Conservation (phyloP, 2,797 vertebrate genomes). For the Clarias laeviceps region DNA sequence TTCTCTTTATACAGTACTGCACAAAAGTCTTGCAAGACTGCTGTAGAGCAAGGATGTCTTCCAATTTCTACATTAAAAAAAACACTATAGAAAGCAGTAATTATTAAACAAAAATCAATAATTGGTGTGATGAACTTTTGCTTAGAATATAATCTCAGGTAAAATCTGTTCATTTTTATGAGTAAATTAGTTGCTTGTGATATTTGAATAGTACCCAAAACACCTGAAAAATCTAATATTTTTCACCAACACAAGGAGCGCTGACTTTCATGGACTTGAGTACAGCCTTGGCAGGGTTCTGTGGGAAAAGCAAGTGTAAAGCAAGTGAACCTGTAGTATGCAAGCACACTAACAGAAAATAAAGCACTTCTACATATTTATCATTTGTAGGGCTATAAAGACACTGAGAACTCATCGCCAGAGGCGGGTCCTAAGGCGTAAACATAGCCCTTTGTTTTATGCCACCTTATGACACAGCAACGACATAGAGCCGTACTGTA, state of each 20-base stretch:
- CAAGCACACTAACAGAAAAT: background rate
- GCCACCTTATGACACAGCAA: conserved; percentile 56
- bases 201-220: conserved; percentile 73
- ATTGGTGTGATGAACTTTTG: no score
- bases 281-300: conserved; percentile 89
- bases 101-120: no score
- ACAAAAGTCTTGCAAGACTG: no score
- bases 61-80: no score
- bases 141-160: no score
- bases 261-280: conserved; percentile 93
- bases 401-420: conserved; percentile 33
- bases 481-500: conserved; percentile 46
- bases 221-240: background rate
- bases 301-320: conserved; percentile 9
- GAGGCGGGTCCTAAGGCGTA: conserved; percentile 28
- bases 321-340: background rate
- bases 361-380: background rate
- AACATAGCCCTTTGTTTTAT: conserved; percentile 45
- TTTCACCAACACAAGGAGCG: conserved; percentile 93
- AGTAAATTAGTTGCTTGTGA: no score
- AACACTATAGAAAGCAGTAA: no score
- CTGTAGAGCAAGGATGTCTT: no score
- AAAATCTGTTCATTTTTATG: no score
- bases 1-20: no score
- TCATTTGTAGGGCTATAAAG: conserved; percentile 32